Base-by-base conservation (phyloP, 2,113 vertebrate species). In the Lepus timidus region DNA sequence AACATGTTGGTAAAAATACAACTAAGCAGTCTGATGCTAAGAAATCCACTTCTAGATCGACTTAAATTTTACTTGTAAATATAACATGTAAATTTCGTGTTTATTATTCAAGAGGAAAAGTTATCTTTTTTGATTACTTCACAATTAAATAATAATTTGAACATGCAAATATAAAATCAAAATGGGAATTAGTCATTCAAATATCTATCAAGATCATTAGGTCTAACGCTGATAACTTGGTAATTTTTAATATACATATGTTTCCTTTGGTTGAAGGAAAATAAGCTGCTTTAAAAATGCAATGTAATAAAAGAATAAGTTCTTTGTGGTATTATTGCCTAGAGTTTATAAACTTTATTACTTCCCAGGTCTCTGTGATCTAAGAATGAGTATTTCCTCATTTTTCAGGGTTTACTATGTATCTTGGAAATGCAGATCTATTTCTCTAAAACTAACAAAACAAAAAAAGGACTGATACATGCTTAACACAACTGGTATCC, bases 371-470 rank as follows among this genome's bases (percentile, higher is more conserved):
- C 10, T 88, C 70, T 94, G 17, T 65, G 33, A 70, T 39, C 86
- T 49, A 94, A 74, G 85, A 75, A 74, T 78, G n/a, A 90, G 80
- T 64, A 4, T 90, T 92, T 93, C 87, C 64, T 93, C 93, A 86
- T 94, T 96, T 97, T 95, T 25, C 78, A 96, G 52, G 70, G 52
- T 65, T 95, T 92, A 92, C 49, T 85, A 67, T 19, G 14, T 58
- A 51, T 79, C 90, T 93, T 92, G 39, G 80, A 95, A 93, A 82
- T 61, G 67, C 87, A 96, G 79, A 96, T 64, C 25, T 25, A 88
- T 65, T 79, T 79, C 73, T 82, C n/a, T 95, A 52, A 7, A 58
- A 80, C 31, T 75, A 71, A 27, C 71, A 75, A 44, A 83, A 79
- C 74, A 94, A 95, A 83, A 74, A 70, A 61, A 10, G 36, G 27